These are phyloP conservation scores for Iguana delicatissima DNA, from an alignment of 2,797 vertebrate genomes.

Conservation along the genomic window DNA sequence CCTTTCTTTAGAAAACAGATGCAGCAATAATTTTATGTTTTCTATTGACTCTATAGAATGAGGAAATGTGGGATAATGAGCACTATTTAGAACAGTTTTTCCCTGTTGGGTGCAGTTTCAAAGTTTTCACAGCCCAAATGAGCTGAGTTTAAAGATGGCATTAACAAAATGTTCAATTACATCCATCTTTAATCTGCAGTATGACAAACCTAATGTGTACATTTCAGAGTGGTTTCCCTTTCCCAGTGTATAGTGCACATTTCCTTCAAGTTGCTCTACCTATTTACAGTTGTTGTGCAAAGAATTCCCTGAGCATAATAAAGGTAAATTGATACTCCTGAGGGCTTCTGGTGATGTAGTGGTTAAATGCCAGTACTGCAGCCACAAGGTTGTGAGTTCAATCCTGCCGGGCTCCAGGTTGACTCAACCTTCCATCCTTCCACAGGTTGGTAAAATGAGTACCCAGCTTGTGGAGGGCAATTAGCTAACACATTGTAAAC, in stretches of 20 bases:
- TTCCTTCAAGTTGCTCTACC: background rate
- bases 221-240: background rate
- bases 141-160: slow-evolving; percentile 24
- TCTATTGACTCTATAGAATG: background rate
- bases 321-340: no score
- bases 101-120: background rate
- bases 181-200: slow-evolving; percentile 36
- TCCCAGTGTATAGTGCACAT: background rate
- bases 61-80: background rate
- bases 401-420: no score
- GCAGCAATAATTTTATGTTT: background rate
- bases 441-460: no score
- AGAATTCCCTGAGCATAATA: background rate
- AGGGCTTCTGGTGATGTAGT: no score
- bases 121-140: slow-evolving; percentile 7
- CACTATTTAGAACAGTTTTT: accelerated
- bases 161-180: slow-evolving; percentile 23
- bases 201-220: slow-evolving; percentile 27
- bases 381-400: no score
- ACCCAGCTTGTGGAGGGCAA: no score
- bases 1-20: background rate
- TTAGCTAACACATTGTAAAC: no score
- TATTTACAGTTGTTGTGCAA: background rate
- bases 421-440: no score
- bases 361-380: no score